These are phyloP conservation scores for Lanius collurio DNA, from an alignment of 2,113 vertebrate genomes.

Conservation along the genomic window DNA sequence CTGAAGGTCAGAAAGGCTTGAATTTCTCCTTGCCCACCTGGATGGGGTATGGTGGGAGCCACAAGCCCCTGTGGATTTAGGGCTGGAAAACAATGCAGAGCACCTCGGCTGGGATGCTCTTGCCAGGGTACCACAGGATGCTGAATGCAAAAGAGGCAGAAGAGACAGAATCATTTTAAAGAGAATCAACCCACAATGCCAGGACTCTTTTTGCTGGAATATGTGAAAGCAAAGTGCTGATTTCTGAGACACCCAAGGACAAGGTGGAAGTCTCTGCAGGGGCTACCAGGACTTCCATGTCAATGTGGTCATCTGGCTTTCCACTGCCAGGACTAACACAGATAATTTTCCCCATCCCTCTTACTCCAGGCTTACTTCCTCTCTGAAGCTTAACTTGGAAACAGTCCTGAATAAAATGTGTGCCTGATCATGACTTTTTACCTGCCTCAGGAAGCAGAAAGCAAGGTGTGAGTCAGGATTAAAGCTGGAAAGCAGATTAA, in stretches of 20 bases:
- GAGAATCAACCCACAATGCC: background rate
- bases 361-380: background rate
- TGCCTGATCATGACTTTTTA: background rate
- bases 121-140: background rate
- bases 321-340: background rate
- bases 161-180: background rate
- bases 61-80: background rate
- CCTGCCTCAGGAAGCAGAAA: background rate
- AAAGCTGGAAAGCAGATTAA: background rate
- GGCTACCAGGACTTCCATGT: background rate
- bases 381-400: background rate
- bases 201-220: background rate
- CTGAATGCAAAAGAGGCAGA: background rate
- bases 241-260: background rate
- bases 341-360: background rate
- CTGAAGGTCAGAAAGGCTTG: background rate
- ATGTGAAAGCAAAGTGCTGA: background rate
- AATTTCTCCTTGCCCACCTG: rapidly evolving
- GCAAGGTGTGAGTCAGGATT: background rate
- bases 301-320: rapidly evolving
- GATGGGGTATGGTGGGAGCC: background rate
- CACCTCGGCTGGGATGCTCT: background rate
- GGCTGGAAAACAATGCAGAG: background rate
- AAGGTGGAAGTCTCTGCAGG: background rate
- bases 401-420: background rate